Evolutionary conservation across 2,888 invertebrate genomes (phyloP).

Genomic region (Andrena hattorfiana): DNA sequence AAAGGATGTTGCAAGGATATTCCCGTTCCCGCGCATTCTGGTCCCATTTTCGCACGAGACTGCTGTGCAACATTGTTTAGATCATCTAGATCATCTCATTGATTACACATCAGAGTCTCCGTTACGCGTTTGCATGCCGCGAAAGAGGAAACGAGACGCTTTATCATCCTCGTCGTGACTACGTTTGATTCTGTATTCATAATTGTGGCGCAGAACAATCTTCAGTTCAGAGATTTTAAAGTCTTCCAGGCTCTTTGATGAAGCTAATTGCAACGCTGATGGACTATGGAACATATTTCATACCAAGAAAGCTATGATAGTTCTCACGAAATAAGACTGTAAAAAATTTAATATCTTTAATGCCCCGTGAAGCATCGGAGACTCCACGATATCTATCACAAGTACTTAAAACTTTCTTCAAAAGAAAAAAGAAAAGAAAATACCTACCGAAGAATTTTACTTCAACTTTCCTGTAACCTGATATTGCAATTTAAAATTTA

Average conservation of each 20-base stretch:
- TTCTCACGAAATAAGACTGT: too few relatives aligned
- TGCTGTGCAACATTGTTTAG: conserved; percentile 37
- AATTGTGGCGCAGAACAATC: neutral
- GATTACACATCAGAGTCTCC: conserved; percentile 48
- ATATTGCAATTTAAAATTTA: too few relatives aligned
- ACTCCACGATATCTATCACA: too few relatives aligned
- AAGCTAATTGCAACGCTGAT: neutral
- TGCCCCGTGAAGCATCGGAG: too few relatives aligned
- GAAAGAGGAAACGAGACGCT: conserved; percentile 12
- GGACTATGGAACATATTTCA: neutral
- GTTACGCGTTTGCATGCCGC: conserved; percentile 35
- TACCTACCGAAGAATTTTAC: too few relatives aligned
- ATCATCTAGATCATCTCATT: conserved; percentile 49
- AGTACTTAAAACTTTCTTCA: too few relatives aligned
- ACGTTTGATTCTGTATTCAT: neutral
- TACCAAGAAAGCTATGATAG: neutral
- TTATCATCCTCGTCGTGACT: neutral
- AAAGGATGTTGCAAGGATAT: conserved; percentile 49
- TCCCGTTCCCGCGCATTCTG: conserved; percentile 54
- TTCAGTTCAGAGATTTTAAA: neutral
- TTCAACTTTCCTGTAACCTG: too few relatives aligned
- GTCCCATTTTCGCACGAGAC: conserved; percentile 49
- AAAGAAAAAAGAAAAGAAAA: too few relatives aligned
- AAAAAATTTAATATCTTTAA: too few relatives aligned
- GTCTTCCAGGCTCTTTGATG: neutral